phyloP scores from a whole-genome alignment of 92 coral and sea anemone genomes.

The Phenganax subtilis region DNA sequence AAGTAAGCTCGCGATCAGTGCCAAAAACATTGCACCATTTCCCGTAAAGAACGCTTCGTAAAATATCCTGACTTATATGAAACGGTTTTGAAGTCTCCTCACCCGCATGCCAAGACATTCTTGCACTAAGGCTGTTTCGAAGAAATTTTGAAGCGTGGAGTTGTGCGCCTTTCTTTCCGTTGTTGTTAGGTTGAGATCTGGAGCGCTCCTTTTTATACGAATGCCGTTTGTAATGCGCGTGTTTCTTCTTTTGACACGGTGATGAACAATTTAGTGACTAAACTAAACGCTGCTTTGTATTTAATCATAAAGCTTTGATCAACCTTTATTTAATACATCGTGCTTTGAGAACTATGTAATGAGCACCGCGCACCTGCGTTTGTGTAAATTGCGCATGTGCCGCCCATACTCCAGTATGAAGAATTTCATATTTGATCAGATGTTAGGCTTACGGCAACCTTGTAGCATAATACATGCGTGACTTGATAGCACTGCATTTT shows the following conservation, averaged over 20 bases:
- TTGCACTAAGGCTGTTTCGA: neutral
- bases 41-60: constrained; percentile 92
- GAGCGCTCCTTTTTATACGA: constrained; percentile 49
- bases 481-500: neutral
- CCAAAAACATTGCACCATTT: constrained; percentile 99
- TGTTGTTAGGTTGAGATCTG: constrained; percentile 16
- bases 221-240: constrained; percentile 59
- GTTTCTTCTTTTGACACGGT: constrained; percentile 69
- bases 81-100: constrained; percentile 54
- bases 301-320: constrained; percentile 99
- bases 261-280: constrained; percentile 86
- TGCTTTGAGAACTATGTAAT: constrained; percentile 31
- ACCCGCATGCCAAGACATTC: constrained; percentile 31
- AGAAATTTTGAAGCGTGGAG: constrained; percentile 32
- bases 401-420: neutral
- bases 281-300: constrained; percentile 99
- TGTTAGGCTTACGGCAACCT: neutral
- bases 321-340: constrained; percentile 43
- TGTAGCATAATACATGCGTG: neutral
- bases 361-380: constrained; percentile 30
- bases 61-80: constrained; percentile 89
- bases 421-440: constrained; percentile 24
- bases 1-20: constrained; percentile 90
- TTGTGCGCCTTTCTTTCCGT: constrained; percentile 37
- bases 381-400: constrained; percentile 10